phyloP scores from a whole-genome alignment of 37 sponge, comb jelly and placozoan genomes.

The Chondrilla cf. caribensis region DNA sequence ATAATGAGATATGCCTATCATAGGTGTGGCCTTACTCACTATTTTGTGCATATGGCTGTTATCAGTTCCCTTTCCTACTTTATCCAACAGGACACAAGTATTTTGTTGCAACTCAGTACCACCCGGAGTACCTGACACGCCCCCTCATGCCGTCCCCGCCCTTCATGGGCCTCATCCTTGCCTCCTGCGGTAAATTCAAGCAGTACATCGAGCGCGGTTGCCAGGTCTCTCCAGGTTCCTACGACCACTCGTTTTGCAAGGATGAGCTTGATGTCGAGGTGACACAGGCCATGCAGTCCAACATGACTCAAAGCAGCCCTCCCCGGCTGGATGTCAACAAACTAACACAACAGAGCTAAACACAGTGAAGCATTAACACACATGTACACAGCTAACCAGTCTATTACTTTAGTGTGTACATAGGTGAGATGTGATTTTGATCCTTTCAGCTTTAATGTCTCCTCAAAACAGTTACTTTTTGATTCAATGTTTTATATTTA shows the following conservation, averaged over 20 bases:
- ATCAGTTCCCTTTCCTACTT: too few relatives aligned
- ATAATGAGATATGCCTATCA: not conserved
- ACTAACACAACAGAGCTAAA: too few relatives aligned
- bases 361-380: too few relatives aligned
- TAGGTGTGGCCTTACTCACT: not conserved
- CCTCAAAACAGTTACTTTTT: too few relatives aligned
- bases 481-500: too few relatives aligned
- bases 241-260: constrained; percentile 38
- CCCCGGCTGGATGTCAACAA: too few relatives aligned
- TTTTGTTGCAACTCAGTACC: constrained; percentile 89
- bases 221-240: constrained; percentile 56
- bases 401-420: too few relatives aligned
- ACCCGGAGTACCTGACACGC: constrained; percentile 90
- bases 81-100: constrained; percentile 76
- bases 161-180: constrained; percentile 90
- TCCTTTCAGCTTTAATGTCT: too few relatives aligned
- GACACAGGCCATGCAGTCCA: not conserved
- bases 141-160: constrained; percentile 94
- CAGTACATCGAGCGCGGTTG: constrained; percentile 41
- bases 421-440: too few relatives aligned
- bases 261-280: constrained; percentile 4
- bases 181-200: constrained; percentile 61
- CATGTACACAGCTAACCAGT: too few relatives aligned
- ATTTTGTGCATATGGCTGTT: too few relatives aligned
- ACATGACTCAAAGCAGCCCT: too few relatives aligned